phyloP scores from a whole-genome alignment of 2,113 vertebrate species.

The Megaceryle torquata region DNA sequence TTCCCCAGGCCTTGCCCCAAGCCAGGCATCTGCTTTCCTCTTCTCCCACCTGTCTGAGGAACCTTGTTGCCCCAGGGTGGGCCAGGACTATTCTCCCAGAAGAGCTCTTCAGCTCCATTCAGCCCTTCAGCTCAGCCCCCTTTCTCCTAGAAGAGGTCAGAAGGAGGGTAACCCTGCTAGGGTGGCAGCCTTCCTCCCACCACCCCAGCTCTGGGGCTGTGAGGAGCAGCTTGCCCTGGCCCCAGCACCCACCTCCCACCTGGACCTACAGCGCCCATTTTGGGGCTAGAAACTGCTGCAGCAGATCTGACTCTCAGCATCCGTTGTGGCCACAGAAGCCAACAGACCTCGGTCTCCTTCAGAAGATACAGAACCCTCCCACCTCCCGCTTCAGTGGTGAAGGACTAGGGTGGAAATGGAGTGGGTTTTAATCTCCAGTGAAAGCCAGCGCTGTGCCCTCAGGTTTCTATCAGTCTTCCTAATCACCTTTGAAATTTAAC shows the following conservation, averaged over 20 bases:
- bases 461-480: neutral
- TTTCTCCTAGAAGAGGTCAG: neutral
- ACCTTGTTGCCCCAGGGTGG: neutral
- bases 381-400: neutral
- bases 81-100: neutral
- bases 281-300: neutral
- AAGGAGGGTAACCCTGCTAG: neutral
- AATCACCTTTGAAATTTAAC: neutral
- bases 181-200: neutral
- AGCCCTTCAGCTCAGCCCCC: neutral
- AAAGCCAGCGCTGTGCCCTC: neutral
- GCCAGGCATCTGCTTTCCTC: neutral
- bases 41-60: neutral
- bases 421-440: neutral
- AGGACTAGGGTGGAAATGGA: neutral
- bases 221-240: neutral
- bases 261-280: accelerated
- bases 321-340: accelerated
- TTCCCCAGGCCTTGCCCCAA: neutral
- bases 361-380: neutral
- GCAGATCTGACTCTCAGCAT: too few species aligned
- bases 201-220: neutral
- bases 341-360: neutral
- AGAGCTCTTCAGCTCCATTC: neutral
- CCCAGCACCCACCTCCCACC: neutral